A percentile compares a stretch with the other conserved stretches of the same genome.
phyloP scores from a whole-genome alignment of 2,113 vertebrate species.

The Xenus cinereus region DNA sequence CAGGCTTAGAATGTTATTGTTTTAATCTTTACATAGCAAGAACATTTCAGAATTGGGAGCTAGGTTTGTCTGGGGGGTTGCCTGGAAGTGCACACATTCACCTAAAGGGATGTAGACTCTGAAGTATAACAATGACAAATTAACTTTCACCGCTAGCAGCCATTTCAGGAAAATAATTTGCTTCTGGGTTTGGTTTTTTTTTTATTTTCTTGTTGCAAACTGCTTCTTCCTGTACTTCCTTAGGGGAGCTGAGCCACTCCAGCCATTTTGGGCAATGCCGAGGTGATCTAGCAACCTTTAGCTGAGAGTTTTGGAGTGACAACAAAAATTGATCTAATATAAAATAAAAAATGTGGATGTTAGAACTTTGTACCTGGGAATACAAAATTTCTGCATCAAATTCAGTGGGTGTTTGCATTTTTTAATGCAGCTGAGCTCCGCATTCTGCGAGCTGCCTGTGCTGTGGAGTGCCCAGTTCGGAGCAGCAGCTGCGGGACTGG shows the following conservation, averaged over 20 bases:
- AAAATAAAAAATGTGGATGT: neutral
- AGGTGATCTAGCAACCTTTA: neutral
- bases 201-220: neutral
- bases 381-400: neutral
- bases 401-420: neutral
- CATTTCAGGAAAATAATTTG: neutral
- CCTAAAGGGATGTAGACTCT: neutral
- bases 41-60: neutral
- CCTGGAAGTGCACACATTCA: neutral
- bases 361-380: neutral
- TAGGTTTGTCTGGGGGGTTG: neutral
- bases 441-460: neutral
- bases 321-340: accelerated
- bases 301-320: neutral
- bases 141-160: neutral
- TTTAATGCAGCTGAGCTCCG: neutral
- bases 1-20: constrained; percentile 36
- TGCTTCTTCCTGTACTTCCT: neutral
- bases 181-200: neutral
- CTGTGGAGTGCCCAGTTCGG: neutral
- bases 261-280: neutral
- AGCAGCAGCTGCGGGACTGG: neutral
- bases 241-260: neutral
- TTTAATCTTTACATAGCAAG: constrained; percentile 21
- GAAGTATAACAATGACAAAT: constrained; percentile 12